Evolutionary conservation across 2,888 invertebrate species (phyloP), one percentile per base, ranked within the genome.

Genomic region (Morpho helenor): DNA sequence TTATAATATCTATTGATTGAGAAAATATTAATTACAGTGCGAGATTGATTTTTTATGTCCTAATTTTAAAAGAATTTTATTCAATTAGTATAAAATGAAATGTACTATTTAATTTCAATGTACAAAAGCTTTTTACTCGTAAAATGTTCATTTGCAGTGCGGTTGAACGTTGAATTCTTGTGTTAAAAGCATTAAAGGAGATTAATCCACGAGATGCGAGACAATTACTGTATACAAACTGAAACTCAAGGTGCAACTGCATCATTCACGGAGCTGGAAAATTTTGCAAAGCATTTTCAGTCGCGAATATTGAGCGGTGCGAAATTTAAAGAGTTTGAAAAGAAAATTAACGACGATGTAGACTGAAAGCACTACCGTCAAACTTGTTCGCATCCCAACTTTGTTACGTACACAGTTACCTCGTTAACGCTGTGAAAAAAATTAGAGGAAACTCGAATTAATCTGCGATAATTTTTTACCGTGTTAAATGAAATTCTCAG

Each of bases 281-380:
- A 80, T 79, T 76, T 66, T 59, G 70, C 69, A 74, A 75, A 79
- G 70, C 72, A 69, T 73, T 74, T 59, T 70, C 66, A 66, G 72
- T 72, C 68, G 69, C 70, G 68, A 80, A 77, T 79, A 75, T 82
- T 80, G 75, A 77, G 78, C 76, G 76, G 76, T 80, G 78, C 72
- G 80, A 82, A 82, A 79, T 84, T 87, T 81, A 81, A 84, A 83
- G 78, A 85, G 81, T 81, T 84, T 81, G 70, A 72, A 81, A 84
- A 81, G 81, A 82, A 87, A 86, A 84, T 87, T 84, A 85, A 83
- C 80, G 74, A 69, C 70, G 66, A 66, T 69, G 71, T 72, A 74
- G 72, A 74, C 70, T 74, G 71, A 78, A 77, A 81, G 80, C 74
- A 70, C 68, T 70, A 67, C 67, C 66, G 65, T 68, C 67, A 66